Evolutionary conservation across 1,140 invertebrate species (phyloP), one percentile per base, ranked within the genome.

Genomic region (Hyposmocoma kahamanoa): DNA sequence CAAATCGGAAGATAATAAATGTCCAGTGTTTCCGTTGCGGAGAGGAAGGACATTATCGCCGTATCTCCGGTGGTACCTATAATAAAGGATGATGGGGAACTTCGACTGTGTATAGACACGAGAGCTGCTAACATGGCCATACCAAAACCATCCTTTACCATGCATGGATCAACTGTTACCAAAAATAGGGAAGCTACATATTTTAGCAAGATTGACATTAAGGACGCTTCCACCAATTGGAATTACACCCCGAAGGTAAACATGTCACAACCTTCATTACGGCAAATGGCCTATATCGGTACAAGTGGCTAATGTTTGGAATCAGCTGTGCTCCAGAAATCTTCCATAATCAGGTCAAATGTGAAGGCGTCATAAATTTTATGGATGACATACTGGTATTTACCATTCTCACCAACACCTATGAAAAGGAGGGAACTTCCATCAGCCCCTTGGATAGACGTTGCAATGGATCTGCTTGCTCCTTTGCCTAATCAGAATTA

Each of bases 211-310:
- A n/a, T 36, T 8, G 32, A 36, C 15, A 36, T 36, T 8, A 36
- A 36, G 15, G 15, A 36, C n/a, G 32, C 32, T 36, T 36, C 32
- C 32, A 36, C n/a, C 32, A 36, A 36, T 36, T 36, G 18, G 32
- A 36, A 17, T 17, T 36, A n/a, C 32, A 36, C 15, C 11, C 11
- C 1, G 32, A 36, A 8, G 8, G 10, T 6, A 36, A 17, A 36
- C 15, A 36, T 17, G 18, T 36, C 15, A 36, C 32, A 15, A 36
- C 32, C 10, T 36, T 36, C 32, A 36, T n/a, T 17, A 36, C 32
- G 2, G 18, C 6, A n/a, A 36, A 36, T 17, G 32, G 32, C 15
- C 10, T 36, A 15, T 36, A 15, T 17, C 32, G 32, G 13, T 36
- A 36, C 15, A 36, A 36, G 18, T 8, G 32, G 15, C 15, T 36